Conservation (phyloP, 2,888 invertebrate species). For the Eupithecia dodoneata region DNA sequence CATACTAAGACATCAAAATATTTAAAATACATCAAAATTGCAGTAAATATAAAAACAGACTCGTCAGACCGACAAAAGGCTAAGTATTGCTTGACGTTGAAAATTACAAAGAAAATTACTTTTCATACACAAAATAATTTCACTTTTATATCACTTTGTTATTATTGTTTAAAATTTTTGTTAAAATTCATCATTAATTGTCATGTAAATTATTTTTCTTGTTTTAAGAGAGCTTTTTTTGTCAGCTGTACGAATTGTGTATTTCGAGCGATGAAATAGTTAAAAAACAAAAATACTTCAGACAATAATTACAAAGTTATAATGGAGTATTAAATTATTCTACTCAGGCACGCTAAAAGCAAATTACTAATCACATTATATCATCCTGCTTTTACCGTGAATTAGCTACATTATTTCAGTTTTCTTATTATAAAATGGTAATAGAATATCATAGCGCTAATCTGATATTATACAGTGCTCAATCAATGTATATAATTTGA, state of each 20-base stretch:
- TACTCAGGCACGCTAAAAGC: slow-evolving; percentile 44
- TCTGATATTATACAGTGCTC: slow-evolving; percentile 32
- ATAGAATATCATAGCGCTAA: slow-evolving; percentile 28
- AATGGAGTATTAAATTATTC: slow-evolving; percentile 29
- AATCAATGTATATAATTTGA: slow-evolving; percentile 59
- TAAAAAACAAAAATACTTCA: slow-evolving; percentile 17
- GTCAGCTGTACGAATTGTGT: not conserved
- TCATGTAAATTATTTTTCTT: not conserved
- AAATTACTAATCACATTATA: slow-evolving; percentile 41
- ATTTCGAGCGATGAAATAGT: not conserved
- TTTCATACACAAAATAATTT: slow-evolving; percentile 45
- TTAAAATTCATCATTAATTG: not conserved
- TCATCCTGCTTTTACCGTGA: slow-evolving; percentile 40
- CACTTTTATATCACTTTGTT: slow-evolving; percentile 20
- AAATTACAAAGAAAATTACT: slow-evolving; percentile 48
- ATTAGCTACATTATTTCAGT: slow-evolving; percentile 30
- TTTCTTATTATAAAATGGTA: slow-evolving; percentile 35
- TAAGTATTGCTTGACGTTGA: slow-evolving; percentile 73
- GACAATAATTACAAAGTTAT: slow-evolving; percentile 22
- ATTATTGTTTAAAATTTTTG: slow-evolving; percentile 28
- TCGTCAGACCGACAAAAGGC: slow-evolving; percentile 72
- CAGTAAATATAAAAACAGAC: slow-evolving; percentile 46
- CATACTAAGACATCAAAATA: slow-evolving; percentile 31
- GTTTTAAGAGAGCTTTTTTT: slow-evolving; percentile 18
- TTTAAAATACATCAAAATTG: slow-evolving; percentile 29